Evolutionary conservation across 2,888 invertebrate genomes (phyloP).

Genomic region (Chloroclysta siterata): DNA sequence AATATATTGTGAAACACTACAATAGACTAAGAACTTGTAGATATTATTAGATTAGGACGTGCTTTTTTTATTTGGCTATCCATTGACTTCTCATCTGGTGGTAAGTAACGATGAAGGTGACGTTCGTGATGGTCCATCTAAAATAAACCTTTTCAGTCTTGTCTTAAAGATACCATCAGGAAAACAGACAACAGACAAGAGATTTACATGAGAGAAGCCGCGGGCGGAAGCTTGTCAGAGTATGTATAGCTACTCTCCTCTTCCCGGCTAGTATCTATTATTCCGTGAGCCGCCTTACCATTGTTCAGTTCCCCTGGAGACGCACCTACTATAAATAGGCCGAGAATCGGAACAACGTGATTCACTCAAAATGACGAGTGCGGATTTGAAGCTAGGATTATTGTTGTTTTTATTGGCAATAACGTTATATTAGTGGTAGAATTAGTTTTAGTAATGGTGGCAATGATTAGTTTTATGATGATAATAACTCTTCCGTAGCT

Average conservation of each 20-base stretch:
- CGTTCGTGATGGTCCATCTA: no score
- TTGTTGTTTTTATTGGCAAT: constrained; percentile 15
- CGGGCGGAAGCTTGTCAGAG: not conserved
- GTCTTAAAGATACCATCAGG: no score
- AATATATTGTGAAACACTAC: no score
- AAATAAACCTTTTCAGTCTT: no score
- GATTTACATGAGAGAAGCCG: not conserved
- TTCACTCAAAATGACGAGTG: constrained; percentile 22
- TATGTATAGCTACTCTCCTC: not conserved
- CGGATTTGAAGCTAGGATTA: constrained; percentile 22
- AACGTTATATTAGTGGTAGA: not conserved
- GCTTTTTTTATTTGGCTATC: no score
- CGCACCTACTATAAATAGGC: constrained; percentile 15
- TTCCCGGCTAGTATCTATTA: constrained; percentile 1
- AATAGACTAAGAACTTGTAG: no score
- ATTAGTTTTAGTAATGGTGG: not conserved
- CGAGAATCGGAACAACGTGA: constrained; percentile 26
- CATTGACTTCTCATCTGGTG: no score
- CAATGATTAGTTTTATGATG: constrained; percentile 7
- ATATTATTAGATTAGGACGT: no score
- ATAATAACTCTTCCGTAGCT: not conserved
- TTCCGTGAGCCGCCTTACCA: constrained; percentile 10
- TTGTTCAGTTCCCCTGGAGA: constrained; percentile 20
- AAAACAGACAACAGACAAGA: no score
- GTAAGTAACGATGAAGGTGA: no score